Base-by-base conservation (phyloP, 2,888 invertebrate species). In the Trimorus sp. region DNA sequence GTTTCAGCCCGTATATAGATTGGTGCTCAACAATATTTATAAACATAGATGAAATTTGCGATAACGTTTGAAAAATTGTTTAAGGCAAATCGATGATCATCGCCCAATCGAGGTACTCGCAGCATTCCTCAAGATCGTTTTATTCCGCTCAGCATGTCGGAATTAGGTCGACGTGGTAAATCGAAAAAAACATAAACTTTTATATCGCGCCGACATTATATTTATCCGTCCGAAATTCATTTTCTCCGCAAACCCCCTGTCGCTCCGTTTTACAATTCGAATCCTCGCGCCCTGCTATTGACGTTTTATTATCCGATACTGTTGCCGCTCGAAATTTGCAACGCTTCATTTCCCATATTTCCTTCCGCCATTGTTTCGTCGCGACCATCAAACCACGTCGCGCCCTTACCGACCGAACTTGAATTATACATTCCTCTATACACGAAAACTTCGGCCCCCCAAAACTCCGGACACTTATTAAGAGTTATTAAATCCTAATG, bases 401-500 rank as follows among this genome's bases (percentile, higher is more conserved):
- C 68, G 11, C 40, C 40, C 65, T 74, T 58, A 60, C 60, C 60
- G 54, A 62, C 76, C 7, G 56, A 69, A 76, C 62, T 76, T 76
- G 16, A 62, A 76, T 63, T 58, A 78, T 71, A 78, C 59, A 78
- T 71, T 71, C 68, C 45, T n/a, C 70, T 49, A 70, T 71, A 78
- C 65, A 48, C 58, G 70, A 59, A 58, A 70, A 63, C 63, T 78
- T 77, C 49, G 53, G n/a, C n/a, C 53, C 66, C 51, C 53, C 48
- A 73, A 78, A 73, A 59, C 66, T 56, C 54, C 49, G 56, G 62
- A 68, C 73, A 73, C 58, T 79, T 79, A 79, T 79, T 79, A 79
- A 79, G 73, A 73, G 73, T 73, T 79, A 79, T 79, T 79, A 79
- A 79, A 73, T 79, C 62, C 68, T 79, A 56, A 79, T 79, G 73